phyloP scores from a whole-genome alignment of 1,140 invertebrate genomes.

The Lordiphosa clarofinis region DNA sequence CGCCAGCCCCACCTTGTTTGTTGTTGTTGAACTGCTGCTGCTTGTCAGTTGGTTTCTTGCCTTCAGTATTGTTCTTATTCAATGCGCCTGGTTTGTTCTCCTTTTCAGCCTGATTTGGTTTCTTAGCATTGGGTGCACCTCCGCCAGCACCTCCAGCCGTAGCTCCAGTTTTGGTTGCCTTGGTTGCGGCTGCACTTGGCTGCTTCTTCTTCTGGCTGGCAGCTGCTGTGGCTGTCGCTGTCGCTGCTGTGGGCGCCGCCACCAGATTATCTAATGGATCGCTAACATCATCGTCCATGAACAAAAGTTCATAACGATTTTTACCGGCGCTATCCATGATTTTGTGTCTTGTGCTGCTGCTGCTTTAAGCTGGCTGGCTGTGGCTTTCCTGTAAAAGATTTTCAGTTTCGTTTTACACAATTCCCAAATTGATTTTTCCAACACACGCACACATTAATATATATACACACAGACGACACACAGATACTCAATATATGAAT shows the following conservation, averaged over 20 bases:
- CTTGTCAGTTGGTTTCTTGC: conserved; percentile 48
- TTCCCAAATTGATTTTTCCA: conserved; percentile 60
- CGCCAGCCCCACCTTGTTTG: conserved; percentile 62
- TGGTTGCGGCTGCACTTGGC: conserved; percentile 25
- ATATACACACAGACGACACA: conserved; percentile 8
- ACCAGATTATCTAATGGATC: conserved; percentile 94
- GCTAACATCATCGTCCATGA: conserved; percentile 90
- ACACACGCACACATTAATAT: conserved; percentile 4
- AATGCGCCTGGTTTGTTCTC: conserved; percentile 87
- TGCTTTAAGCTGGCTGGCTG: conserved; percentile 31
- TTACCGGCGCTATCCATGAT: conserved; percentile 95
- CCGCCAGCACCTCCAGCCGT: conserved; percentile 10
- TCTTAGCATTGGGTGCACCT: conserved; percentile 42
- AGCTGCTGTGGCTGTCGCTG: conserved; percentile 82
- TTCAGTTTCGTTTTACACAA: conserved; percentile 25
- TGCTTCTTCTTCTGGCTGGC: conserved; percentile 87
- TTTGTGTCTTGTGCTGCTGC: conserved; percentile 30
- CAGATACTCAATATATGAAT: not conserved
- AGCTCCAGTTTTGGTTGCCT: conserved; percentile 42
- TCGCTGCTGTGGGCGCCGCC: conserved; percentile 81
- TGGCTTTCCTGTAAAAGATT: conserved; percentile 37
- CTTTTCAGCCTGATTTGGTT: conserved; percentile 85
- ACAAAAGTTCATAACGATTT: conserved; percentile 95
- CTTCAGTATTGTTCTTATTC: conserved; percentile 62
- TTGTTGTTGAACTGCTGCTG: conserved; percentile 43